phyloP scores from a whole-genome alignment of 2,888 invertebrate species.

The Brachypalpus laphriformis region DNA sequence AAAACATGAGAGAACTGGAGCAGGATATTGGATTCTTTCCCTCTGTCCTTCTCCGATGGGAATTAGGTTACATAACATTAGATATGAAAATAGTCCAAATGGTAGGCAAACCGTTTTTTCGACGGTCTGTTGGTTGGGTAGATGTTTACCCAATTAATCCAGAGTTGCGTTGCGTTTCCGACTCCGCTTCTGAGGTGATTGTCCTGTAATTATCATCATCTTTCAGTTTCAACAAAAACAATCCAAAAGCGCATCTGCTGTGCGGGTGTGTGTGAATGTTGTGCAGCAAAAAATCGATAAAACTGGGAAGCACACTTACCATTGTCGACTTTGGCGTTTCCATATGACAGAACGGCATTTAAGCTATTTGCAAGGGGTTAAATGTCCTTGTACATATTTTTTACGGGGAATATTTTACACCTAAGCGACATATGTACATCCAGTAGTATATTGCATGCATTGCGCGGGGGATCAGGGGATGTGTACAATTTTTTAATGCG shows the following conservation, averaged over 20 bases:
- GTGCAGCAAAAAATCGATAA: slow-evolving; percentile 64
- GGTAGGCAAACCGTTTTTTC: background rate
- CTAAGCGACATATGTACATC: slow-evolving; percentile 55
- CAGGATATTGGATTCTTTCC: slow-evolving; percentile 24
- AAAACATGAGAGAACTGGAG: slow-evolving; percentile 28
- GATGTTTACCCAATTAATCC: slow-evolving; percentile 42
- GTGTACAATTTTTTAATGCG: slow-evolving; percentile 63
- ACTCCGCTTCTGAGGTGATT: slow-evolving; percentile 47
- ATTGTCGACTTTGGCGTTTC: slow-evolving; percentile 62
- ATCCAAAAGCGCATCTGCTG: slow-evolving; percentile 21
- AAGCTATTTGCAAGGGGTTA: slow-evolving; percentile 67
- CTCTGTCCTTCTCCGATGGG: background rate
- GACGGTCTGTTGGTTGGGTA: background rate
- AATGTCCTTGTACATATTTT: slow-evolving; percentile 53
- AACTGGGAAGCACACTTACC: slow-evolving; percentile 61
- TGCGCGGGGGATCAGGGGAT: slow-evolving; percentile 48
- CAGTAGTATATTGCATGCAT: slow-evolving; percentile 3
- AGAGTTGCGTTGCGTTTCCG: slow-evolving; percentile 8
- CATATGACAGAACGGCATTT: slow-evolving; percentile 63
- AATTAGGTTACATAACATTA: slow-evolving; percentile 33
- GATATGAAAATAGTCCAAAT: slow-evolving; percentile 5
- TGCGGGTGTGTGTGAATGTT: slow-evolving; percentile 13
- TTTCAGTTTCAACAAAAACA: slow-evolving; percentile 36
- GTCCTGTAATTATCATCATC: slow-evolving; percentile 56
- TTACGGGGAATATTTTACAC: slow-evolving; percentile 52